phyloP scores from a whole-genome alignment of 2,113 vertebrate genomes.

The Grammomys surdaster region DNA sequence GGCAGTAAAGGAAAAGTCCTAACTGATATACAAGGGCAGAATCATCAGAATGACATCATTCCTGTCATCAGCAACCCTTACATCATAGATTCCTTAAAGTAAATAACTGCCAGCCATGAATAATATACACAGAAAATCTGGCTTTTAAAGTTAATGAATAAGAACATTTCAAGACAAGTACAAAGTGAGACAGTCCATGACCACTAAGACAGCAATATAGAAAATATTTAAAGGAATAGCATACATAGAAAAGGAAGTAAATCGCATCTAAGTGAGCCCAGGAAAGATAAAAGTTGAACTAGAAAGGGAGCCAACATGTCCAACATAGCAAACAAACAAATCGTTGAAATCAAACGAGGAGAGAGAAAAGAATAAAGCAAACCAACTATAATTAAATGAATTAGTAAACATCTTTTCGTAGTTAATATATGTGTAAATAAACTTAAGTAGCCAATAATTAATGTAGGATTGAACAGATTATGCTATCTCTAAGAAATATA shows the following conservation, averaged over 20 bases:
- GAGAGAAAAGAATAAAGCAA: neutral
- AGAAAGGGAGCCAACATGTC: no score
- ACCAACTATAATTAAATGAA: neutral
- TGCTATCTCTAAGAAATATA: neutral
- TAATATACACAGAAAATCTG: neutral
- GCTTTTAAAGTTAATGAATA: neutral
- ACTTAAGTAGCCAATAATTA: neutral
- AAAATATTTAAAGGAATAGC: neutral
- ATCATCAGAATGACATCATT: neutral
- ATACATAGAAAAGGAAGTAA: neutral
- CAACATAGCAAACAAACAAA: neutral
- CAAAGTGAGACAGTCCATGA: neutral
- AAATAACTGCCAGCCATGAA: neutral
- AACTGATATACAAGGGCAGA: neutral
- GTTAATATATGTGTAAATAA: neutral
- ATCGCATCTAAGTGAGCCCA: no score
- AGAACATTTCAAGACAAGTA: neutral
- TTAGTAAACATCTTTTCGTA: neutral
- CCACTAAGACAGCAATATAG: neutral
- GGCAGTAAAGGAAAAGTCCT: neutral
- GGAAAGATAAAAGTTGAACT: neutral
- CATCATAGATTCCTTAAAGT: neutral
- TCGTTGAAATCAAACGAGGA: no score
- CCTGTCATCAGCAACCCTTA: neutral
- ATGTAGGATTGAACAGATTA: neutral